Conservation (phyloP, 2,888 invertebrate species). For the Lordiphosa fenestrarum region DNA sequence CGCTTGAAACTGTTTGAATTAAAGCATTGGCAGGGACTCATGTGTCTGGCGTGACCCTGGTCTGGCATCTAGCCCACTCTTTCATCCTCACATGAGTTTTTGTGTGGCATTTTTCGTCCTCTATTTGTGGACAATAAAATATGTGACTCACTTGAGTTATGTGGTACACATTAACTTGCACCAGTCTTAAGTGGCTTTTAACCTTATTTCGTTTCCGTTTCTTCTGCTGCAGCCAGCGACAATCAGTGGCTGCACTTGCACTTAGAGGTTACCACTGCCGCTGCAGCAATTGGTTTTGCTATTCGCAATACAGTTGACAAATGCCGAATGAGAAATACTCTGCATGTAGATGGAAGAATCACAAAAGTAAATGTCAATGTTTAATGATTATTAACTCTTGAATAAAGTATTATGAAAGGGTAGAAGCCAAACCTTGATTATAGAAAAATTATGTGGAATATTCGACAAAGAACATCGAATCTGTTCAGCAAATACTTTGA, state of each 20-base stretch:
- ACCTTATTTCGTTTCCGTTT: slow-evolving; percentile 75
- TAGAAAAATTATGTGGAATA: too few species aligned
- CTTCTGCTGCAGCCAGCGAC: slow-evolving; percentile 37
- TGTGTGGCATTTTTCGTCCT: slow-evolving; percentile 30
- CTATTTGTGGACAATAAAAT: slow-evolving; percentile 61
- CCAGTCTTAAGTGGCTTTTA: slow-evolving; percentile 77
- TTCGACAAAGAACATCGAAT: too few species aligned
- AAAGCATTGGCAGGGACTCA: slow-evolving; percentile 8
- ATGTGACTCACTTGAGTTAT: slow-evolving; percentile 76
- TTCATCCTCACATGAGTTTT: slow-evolving; percentile 6
- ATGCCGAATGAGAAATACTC: not conserved
- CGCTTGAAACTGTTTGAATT: slow-evolving; percentile 4
- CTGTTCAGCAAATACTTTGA: too few species aligned
- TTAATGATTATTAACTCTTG: too few species aligned
- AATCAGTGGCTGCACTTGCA: slow-evolving; percentile 16
- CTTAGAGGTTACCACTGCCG: slow-evolving; percentile 23
- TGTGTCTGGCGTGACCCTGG: slow-evolving; percentile 23
- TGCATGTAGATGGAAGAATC: not conserved
- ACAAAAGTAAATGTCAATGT: too few species aligned
- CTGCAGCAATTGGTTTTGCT: slow-evolving; percentile 17
- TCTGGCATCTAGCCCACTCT: not conserved
- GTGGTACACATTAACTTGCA: slow-evolving; percentile 75
- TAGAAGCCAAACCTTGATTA: too few species aligned
- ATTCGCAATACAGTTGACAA: slow-evolving; percentile 22
- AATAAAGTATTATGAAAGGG: too few species aligned